Conservation (phyloP, 2,113 vertebrate genomes). For the Pseudorhombus dupliciocellatus region DNA sequence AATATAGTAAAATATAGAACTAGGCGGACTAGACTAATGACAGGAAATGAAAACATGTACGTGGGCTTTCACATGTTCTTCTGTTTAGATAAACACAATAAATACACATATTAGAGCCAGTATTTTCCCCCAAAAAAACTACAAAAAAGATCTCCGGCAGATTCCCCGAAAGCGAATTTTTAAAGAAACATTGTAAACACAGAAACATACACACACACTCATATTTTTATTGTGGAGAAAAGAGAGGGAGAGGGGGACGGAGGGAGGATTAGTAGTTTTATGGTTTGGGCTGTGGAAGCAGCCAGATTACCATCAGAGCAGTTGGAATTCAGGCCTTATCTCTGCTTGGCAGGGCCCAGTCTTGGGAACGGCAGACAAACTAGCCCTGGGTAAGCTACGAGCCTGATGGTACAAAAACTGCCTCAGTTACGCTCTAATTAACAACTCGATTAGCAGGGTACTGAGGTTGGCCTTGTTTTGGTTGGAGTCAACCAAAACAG, state of each 20-base stretch:
- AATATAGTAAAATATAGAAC: constrained; percentile 13
- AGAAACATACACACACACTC: neutral
- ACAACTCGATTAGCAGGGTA: constrained; percentile 61
- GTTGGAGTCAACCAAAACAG: constrained; percentile 26
- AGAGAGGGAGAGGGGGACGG: constrained; percentile 1
- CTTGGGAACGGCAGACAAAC: constrained; percentile 55
- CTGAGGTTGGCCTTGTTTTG: constrained; percentile 40
- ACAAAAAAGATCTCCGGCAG: neutral
- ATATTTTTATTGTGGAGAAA: constrained; percentile 8
- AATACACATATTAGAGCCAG: neutral
- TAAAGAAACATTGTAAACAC: constrained; percentile 1
- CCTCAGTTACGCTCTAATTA: constrained; percentile 67
- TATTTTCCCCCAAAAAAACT: neutral
- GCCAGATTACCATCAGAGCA: constrained; percentile 76
- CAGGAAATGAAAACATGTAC: neutral
- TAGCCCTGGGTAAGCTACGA: constrained; percentile 53
- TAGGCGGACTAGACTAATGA: constrained; percentile 16
- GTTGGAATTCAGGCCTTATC: constrained; percentile 77
- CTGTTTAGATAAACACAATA: constrained; percentile 10
- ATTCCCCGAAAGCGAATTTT: constrained; percentile 20
- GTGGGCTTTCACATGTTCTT: constrained; percentile 24
- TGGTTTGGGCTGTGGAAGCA: constrained; percentile 54
- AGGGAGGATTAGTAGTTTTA: constrained; percentile 56
- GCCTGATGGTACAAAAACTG: constrained; percentile 61
- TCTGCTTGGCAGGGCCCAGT: constrained; percentile 64